These are phyloP conservation scores for Actinia equina DNA, from an alignment of 64 coral and sea anemone genomes.

Conservation along the genomic window DNA sequence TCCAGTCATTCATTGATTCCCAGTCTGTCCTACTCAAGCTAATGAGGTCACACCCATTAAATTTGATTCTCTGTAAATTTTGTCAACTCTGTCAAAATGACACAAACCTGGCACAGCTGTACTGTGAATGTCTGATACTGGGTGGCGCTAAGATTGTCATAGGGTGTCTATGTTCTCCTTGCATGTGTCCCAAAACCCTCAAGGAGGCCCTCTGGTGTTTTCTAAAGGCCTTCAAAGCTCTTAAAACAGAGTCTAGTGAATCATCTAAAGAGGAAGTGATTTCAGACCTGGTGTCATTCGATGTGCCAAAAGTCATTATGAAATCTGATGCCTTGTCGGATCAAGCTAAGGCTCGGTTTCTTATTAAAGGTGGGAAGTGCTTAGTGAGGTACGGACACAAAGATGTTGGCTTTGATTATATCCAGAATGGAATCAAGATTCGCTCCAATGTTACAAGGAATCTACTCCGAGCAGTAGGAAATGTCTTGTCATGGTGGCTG, in stretches of 20 bases:
- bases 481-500: too few species aligned
- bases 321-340: background rate
- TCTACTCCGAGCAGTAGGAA: too few species aligned
- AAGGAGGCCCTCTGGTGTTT: too few species aligned
- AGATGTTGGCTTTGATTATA: too few species aligned
- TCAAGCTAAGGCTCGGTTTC: background rate
- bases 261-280: background rate
- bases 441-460: too few species aligned
- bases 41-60: background rate
- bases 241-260: background rate
- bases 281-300: background rate
- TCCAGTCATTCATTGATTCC: background rate
- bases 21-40: background rate
- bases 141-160: background rate
- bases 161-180: background rate
- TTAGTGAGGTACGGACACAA: too few species aligned
- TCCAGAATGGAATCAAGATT: too few species aligned
- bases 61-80: background rate
- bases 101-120: background rate
- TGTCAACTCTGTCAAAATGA: background rate
- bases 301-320: background rate
- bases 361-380: constrained; percentile 14
- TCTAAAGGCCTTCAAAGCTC: too few species aligned
- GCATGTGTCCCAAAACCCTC: background rate
- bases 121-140: background rate